Evolutionary conservation across 2,888 invertebrate genomes (phyloP).

Genomic region (Ectemnius lituratus): DNA sequence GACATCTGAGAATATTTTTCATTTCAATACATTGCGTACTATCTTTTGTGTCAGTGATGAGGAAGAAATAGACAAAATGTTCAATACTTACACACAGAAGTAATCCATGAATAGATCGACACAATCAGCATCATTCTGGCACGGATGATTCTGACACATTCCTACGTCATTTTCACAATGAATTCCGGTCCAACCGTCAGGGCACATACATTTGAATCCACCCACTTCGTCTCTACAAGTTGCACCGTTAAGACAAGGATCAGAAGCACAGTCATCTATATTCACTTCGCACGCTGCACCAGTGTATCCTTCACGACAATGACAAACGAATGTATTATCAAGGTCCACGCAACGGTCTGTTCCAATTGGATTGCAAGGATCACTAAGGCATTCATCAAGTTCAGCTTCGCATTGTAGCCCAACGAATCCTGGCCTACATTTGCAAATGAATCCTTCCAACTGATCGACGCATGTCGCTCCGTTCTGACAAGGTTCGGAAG

Average conservation of each 20-base stretch:
- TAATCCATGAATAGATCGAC: constrained; percentile 95
- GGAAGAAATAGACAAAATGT: too few species aligned
- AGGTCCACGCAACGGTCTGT: constrained; percentile 94
- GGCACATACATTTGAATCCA: constrained; percentile 89
- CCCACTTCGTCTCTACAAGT: constrained; percentile 92
- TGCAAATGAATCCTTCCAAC: constrained; percentile 93
- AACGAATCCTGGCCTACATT: constrained; percentile 94
- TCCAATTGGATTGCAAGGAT: constrained; percentile 93
- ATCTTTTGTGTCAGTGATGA: too few species aligned
- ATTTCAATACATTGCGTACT: background rate
- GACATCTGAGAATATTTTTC: constrained; percentile 81
- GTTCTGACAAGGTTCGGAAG: constrained; percentile 93
- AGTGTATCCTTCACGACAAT: constrained; percentile 92
- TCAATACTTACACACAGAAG: constrained; percentile 89
- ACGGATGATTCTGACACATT: constrained; percentile 91
- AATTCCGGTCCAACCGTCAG: constrained; percentile 91
- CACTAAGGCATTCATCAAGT: constrained; percentile 93
- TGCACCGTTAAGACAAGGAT: constrained; percentile 94
- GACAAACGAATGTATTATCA: constrained; percentile 91
- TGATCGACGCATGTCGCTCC: constrained; percentile 93
- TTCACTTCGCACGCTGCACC: constrained; percentile 92
- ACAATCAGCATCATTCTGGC: constrained; percentile 95
- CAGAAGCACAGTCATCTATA: constrained; percentile 91
- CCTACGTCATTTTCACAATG: constrained; percentile 93
- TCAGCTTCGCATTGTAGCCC: constrained; percentile 96